Base-by-base conservation (phyloP, 2,888 invertebrate genomes). In the Scaeva pyrastri region DNA sequence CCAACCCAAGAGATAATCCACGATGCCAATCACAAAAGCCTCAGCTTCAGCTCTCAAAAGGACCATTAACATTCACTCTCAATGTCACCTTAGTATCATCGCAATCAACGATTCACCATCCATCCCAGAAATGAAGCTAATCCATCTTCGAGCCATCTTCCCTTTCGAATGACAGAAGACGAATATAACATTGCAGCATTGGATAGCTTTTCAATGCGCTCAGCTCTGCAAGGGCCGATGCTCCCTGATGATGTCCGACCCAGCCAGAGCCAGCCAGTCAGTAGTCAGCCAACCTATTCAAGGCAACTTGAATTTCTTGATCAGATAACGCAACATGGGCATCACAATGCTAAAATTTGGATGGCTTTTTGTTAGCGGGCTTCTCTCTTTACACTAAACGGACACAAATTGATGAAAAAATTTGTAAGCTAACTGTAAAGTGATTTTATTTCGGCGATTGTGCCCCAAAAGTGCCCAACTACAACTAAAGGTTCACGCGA, bases 111-210 rank as follows among this genome's bases (percentile, higher is more conserved):
- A 86, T 86, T 81, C 86, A 86, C 55, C 82, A 82, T 86, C 86
- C 86, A 87, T 87, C 87, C 86, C 78, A 78, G 75, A 87, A 87
- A 91, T 91, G 91, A 91, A 91, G 92, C 92, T 91, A 91, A 91
- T 91, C 91, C 91, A 91, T 91, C 91, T 86, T 86, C 86, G 77
- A 60, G 52, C 73, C 86, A 86, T 86, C 82, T 77, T 48, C n/a
- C 73, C 39, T 41, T 45, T 50, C 14, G 50, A 14, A 16, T 68
- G 76, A 58, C 43, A n/a, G 45, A 64, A n/a, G 19, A 36, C 55
- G 45, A 52, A 55, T 55, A 55, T 55, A 81, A 48, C 81, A 62
- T 58, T 60, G 68, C 74, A 79, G 72, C 72, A 62, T 62, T 62
- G 60, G 14, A 12, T 10, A 31, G 26, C 16, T 64, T 21, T 16